A percentile compares a stretch with the other conserved stretches of the same genome.
These are phyloP conservation scores for Vipera latastei DNA, from an alignment of 2,797 vertebrate genomes.

Conservation along the genomic window DNA sequence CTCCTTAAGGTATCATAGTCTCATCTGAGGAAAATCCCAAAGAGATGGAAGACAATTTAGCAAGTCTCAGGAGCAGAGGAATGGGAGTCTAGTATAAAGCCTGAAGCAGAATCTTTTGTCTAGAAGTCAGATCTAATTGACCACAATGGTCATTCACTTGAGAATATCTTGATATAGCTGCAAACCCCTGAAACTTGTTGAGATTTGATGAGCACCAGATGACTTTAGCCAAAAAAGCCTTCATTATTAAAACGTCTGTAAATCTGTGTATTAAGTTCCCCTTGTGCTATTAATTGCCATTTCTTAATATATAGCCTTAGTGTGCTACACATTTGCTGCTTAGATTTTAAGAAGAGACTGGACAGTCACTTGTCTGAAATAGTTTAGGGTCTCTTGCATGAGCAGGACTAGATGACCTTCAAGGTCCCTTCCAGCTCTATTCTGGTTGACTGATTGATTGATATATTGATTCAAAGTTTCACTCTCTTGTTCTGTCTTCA, in stretches of 20 bases:
- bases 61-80: background rate
- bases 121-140: background rate
- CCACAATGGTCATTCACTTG: background rate
- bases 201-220: background rate
- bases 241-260: background rate
- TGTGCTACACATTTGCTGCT: background rate
- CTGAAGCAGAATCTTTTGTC: background rate
- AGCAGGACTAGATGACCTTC: no score
- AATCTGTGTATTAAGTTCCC: background rate
- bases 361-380: no score
- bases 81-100: background rate
- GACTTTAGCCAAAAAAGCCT: background rate
- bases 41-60: background rate
- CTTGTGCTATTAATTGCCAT: background rate
- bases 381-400: no score
- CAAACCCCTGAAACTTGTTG: background rate
- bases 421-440: no score
- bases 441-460: no score
- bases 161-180: background rate
- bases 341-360: background rate
- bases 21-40: background rate
- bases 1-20: background rate
- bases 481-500: background rate
- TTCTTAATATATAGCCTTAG: background rate
- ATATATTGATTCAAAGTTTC: background rate